phyloP scores from a whole-genome alignment of 2,797 vertebrate species.

The Danio choprae region DNA sequence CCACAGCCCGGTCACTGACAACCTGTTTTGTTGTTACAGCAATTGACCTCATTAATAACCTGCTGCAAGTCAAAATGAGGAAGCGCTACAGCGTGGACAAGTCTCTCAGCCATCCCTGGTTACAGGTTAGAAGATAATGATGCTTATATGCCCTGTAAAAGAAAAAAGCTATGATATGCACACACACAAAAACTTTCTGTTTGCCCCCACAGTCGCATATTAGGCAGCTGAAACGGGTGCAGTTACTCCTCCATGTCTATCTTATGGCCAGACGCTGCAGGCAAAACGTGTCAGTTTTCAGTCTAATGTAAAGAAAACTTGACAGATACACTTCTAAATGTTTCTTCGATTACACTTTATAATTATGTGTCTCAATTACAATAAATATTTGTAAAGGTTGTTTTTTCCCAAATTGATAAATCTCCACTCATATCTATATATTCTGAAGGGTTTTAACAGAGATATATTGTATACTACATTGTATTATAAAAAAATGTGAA shows the following conservation, averaged over 20 bases:
- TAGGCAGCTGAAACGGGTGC: background rate
- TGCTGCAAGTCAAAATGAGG: constrained; percentile 99
- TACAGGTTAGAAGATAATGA: constrained; percentile 81
- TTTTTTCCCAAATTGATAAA: too few relatives aligned
- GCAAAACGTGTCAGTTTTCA: too few relatives aligned
- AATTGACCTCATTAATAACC: constrained; percentile 97
- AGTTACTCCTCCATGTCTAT: background rate
- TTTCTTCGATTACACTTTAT: too few relatives aligned
- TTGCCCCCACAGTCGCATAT: background rate
- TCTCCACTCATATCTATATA: too few relatives aligned
- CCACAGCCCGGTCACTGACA: constrained; percentile 52
- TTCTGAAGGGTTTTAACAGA: too few relatives aligned
- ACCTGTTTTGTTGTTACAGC: constrained; percentile 80
- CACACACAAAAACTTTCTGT: background rate
- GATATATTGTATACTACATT: too few relatives aligned
- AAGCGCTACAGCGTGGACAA: constrained; percentile 98
- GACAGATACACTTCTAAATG: too few relatives aligned
- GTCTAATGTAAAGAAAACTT: too few relatives aligned
- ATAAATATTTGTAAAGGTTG: too few relatives aligned
- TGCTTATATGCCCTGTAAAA: constrained; percentile 7
- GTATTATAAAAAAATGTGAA: too few relatives aligned
- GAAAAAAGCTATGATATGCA: background rate
- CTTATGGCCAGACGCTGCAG: too few relatives aligned
- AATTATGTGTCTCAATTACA: too few relatives aligned
- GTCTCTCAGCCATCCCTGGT: constrained; percentile 95